Evolutionary conservation across 64 coral and sea anemone genomes (phyloP).

Genomic region (Pachyseris speciosa): DNA sequence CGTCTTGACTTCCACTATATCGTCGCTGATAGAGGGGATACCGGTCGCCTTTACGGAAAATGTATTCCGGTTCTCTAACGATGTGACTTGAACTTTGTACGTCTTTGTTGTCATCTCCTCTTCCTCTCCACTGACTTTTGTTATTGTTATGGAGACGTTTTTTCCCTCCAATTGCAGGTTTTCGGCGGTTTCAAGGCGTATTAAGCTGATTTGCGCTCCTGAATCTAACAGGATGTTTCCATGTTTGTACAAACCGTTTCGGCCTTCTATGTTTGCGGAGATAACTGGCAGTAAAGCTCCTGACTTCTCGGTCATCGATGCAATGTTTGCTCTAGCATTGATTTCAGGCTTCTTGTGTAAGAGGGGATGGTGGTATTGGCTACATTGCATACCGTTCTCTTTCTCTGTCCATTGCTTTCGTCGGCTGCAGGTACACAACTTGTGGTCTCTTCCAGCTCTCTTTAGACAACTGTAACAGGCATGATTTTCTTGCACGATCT

Average conservation of each 20-base stretch:
- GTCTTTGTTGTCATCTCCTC: conserved; percentile 54
- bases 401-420: conserved; percentile 7
- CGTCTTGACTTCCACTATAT: not conserved
- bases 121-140: no score
- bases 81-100: conserved; percentile 61
- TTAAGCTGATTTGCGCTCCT: conserved; percentile 60
- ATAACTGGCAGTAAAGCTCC: conserved; percentile 39
- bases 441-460: conserved; percentile 57
- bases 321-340: not conserved
- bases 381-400: conserved; percentile 4
- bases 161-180: conserved; percentile 34
- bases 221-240: conserved; percentile 70
- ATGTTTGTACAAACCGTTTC: conserved; percentile 27
- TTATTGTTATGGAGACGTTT: conserved; percentile 42
- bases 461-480: no score
- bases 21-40: not conserved
- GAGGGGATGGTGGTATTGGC: conserved; percentile 34
- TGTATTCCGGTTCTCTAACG: not conserved
- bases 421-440: conserved; percentile 5
- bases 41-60: not conserved
- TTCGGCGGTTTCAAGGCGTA: conserved; percentile 27
- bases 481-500: conserved; percentile 26
- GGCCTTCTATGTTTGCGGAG: not conserved
- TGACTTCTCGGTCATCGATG: not conserved
- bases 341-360: not conserved